These are phyloP conservation scores for Himantopus leucocephalus DNA, from an alignment of 2,113 vertebrate genomes.

Conservation along the genomic window DNA sequence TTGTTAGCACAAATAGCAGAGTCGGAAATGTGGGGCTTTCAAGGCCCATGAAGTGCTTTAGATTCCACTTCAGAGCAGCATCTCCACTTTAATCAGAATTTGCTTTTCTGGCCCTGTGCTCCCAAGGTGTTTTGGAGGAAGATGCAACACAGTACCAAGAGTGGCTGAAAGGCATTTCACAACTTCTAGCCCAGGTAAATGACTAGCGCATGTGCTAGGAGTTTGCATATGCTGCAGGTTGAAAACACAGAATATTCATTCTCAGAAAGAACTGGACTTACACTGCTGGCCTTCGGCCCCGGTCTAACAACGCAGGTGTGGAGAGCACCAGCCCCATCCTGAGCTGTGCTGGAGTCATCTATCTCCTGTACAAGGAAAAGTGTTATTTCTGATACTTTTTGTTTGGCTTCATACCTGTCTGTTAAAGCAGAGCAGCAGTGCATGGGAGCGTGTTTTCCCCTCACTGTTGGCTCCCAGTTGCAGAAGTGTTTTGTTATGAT, in stretches of 20 bases:
- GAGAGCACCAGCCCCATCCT: background rate
- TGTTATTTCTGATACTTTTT: background rate
- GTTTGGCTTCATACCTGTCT: background rate
- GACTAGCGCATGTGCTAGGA: background rate
- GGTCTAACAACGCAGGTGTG: conserved; percentile 25
- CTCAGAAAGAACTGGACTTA: conserved; percentile 16
- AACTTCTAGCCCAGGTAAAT: background rate
- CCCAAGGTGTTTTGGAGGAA: background rate
- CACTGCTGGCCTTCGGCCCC: conserved; percentile 27
- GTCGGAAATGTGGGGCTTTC: background rate
- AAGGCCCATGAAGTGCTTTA: background rate
- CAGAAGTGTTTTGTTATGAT: background rate
- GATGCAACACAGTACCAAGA: background rate
- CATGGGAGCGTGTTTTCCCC: background rate
- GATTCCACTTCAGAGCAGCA: background rate
- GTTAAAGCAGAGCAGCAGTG: background rate
- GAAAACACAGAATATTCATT: background rate
- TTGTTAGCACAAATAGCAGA: background rate
- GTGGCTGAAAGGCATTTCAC: background rate
- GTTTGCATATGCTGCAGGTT: background rate
- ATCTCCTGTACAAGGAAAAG: conserved; percentile 16
- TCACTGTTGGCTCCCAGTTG: background rate
- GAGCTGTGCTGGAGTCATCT: background rate
- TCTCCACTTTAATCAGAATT: background rate
- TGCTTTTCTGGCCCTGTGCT: background rate